Evolutionary conservation across 2,113 vertebrate genomes (phyloP).

Genomic region (Cynoglossus semilaevis): DNA sequence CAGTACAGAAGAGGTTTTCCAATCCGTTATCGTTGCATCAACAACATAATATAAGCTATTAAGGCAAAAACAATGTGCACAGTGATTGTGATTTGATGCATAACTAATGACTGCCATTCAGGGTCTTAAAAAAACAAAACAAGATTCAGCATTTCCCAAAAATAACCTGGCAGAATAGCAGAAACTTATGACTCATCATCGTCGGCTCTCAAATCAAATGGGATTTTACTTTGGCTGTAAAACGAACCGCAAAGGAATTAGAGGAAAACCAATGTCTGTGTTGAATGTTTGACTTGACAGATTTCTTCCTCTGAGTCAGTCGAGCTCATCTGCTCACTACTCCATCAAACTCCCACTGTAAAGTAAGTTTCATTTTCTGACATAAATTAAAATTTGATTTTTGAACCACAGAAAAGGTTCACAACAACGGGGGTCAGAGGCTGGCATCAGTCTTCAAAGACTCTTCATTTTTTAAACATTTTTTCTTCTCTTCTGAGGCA

Average conservation of each 20-base stretch:
- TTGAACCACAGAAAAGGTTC: conserved; percentile 13
- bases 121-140: conserved; percentile 40
- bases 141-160: conserved; percentile 38
- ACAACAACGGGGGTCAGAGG: conserved; percentile 17
- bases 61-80: conserved; percentile 75
- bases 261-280: conserved; percentile 10
- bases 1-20: conserved; percentile 15
- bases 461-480: conserved; percentile 6
- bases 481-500: conserved; percentile 21
- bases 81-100: conserved; percentile 73
- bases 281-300: conserved; percentile 8
- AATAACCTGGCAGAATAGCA: conserved; percentile 20
- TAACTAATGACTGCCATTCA: conserved; percentile 53
- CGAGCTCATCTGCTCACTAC: not conserved
- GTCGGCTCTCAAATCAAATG: not conserved
- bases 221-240: conserved; percentile 21
- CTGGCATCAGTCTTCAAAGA: conserved; percentile 23
- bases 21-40: conserved; percentile 42
- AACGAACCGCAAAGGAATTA: conserved; percentile 17
- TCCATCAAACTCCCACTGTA: conserved; percentile 26
- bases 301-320: conserved; percentile 24
- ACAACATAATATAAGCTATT: conserved; percentile 57
- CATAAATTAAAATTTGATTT: conserved; percentile 10
- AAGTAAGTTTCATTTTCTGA: conserved; percentile 6
- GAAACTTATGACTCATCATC: conserved; percentile 22